These are phyloP conservation scores for Brotula barbata DNA, from an alignment of 2,797 vertebrate genomes.

Conservation along the genomic window DNA sequence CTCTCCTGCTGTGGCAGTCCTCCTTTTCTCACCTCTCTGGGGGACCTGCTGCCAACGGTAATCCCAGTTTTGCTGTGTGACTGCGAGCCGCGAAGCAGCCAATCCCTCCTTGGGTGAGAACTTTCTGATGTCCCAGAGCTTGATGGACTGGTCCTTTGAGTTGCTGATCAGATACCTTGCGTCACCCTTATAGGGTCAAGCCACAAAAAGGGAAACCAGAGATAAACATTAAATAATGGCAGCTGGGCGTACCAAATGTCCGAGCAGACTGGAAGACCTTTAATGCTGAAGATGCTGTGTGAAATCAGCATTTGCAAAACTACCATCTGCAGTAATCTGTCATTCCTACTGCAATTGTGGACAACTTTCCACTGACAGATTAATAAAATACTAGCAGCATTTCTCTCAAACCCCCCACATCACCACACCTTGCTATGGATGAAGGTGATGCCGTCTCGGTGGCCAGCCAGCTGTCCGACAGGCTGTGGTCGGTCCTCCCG, in stretches of 20 bases:
- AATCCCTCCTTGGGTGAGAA: slow-evolving; percentile 90
- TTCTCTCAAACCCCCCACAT: not conserved
- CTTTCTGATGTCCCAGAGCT: slow-evolving; percentile 91
- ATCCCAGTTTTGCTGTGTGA: slow-evolving; percentile 94
- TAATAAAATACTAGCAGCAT: slow-evolving; percentile 21
- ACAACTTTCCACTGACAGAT: slow-evolving; percentile 29
- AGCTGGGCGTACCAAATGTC: no score
- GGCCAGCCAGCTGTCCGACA: slow-evolving; percentile 90
- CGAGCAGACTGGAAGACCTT: no score
- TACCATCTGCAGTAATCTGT: not conserved
- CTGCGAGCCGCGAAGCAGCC: slow-evolving; percentile 88
- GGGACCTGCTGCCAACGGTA: slow-evolving; percentile 96
- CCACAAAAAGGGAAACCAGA: no score
- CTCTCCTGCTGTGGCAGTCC: slow-evolving; percentile 2
- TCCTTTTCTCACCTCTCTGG: slow-evolving; percentile 82
- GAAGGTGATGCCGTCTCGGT: slow-evolving; percentile 94
- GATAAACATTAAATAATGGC: not conserved
- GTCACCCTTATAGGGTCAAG: no score
- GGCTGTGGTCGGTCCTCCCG: slow-evolving; percentile 89
- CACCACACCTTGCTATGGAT: slow-evolving; percentile 89
- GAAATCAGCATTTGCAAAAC: no score
- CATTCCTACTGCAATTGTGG: not conserved
- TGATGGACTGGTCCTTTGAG: slow-evolving; percentile 96
- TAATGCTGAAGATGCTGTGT: no score
- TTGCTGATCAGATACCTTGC: slow-evolving; percentile 93